These are phyloP conservation scores for Propithecus deckenii DNA, from an alignment of 2,797 vertebrate genomes.

Conservation along the genomic window DNA sequence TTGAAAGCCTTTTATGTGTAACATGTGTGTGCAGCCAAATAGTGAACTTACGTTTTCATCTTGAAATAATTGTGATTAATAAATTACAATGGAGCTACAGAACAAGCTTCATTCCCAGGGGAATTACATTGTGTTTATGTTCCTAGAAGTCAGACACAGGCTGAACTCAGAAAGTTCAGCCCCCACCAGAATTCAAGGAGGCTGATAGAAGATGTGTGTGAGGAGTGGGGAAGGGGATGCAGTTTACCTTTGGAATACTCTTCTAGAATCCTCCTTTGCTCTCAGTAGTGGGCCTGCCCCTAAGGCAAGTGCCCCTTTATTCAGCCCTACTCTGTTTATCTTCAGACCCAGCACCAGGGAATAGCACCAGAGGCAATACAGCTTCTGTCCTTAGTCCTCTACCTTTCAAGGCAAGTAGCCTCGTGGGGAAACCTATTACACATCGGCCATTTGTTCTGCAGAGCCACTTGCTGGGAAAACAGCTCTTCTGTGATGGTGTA, in stretches of 20 bases:
- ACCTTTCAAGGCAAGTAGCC: background rate
- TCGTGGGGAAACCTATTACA: background rate
- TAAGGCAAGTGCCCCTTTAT: background rate
- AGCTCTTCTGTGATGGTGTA: too few species aligned
- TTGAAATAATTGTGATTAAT: conserved; percentile 67
- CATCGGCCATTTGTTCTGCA: background rate
- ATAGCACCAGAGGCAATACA: background rate
- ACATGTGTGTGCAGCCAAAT: conserved; percentile 23
- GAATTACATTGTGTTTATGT: background rate
- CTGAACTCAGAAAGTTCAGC: background rate
- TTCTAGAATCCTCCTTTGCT: background rate
- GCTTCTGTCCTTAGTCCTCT: too few species aligned
- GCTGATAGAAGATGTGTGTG: background rate
- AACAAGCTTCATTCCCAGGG: background rate
- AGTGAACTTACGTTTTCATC: conserved; percentile 50
- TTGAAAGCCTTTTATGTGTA: conserved; percentile 64
- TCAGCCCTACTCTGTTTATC: accelerated
- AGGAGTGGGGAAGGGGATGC: background rate
- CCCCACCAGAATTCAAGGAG: background rate
- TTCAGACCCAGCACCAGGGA: background rate
- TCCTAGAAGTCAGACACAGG: background rate
- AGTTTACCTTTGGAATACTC: background rate
- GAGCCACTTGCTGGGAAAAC: background rate
- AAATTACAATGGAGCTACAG: conserved; percentile 28
- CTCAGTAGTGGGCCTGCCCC: background rate